Evolutionary conservation across 2,888 invertebrate species (phyloP).

Genomic region (Taphrorychus bicolor): DNA sequence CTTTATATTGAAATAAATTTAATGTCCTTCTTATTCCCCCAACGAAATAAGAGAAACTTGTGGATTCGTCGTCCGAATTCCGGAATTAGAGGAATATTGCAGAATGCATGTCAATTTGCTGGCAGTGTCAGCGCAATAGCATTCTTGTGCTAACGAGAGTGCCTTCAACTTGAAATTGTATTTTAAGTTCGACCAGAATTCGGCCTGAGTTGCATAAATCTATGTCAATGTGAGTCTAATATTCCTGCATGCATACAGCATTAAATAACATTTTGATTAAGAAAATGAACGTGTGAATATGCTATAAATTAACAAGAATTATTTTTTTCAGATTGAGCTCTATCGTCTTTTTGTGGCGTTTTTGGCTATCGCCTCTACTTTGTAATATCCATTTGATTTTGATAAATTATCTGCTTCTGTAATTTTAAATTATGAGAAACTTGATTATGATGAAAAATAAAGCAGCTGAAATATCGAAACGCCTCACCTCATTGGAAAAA

Average conservation of each 20-base stretch:
- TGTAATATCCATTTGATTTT: too few species aligned
- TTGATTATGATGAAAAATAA: too few species aligned
- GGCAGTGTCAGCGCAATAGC: constrained; percentile 34
- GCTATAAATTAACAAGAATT: too few species aligned
- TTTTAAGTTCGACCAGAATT: constrained; percentile 28
- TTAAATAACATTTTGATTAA: not conserved
- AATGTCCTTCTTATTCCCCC: constrained; percentile 20
- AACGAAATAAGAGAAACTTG: constrained; percentile 32
- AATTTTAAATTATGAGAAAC: too few species aligned
- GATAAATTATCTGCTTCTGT: too few species aligned
- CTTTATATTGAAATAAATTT: constrained; percentile 25
- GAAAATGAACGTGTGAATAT: too few species aligned
- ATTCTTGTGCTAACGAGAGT: constrained; percentile 32
- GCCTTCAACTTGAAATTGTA: constrained; percentile 30
- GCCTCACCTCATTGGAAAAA: too few species aligned
- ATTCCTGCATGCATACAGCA: not conserved
- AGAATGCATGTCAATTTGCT: constrained; percentile 42
- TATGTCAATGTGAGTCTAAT: not conserved
- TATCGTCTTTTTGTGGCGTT: too few species aligned
- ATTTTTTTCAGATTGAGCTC: too few species aligned
- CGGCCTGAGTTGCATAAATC: not conserved
- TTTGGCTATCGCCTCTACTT: too few species aligned
- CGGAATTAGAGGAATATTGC: constrained; percentile 40
- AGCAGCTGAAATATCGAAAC: too few species aligned
- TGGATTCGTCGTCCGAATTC: constrained; percentile 30